phyloP scores from a whole-genome alignment of 1,140 invertebrate species.

The Meloidogyne floridensis region DNA sequence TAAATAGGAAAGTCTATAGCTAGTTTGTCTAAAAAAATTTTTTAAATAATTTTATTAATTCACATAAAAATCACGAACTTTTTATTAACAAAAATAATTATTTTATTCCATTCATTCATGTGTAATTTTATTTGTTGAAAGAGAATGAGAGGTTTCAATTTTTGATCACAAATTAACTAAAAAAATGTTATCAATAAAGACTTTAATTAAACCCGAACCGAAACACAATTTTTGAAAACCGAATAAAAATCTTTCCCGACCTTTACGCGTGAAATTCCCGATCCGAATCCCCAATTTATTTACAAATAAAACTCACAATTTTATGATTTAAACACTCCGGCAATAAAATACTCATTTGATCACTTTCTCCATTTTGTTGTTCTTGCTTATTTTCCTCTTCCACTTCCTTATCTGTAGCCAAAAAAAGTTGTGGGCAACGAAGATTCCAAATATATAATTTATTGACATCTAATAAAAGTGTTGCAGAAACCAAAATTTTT shows the following conservation, averaged over 20 bases:
- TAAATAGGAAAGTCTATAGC: conserved; percentile 34
- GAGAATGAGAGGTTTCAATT: conserved; percentile 43
- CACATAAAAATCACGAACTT: conserved; percentile 72
- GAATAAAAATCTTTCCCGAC: too few species aligned
- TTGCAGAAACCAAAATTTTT: conserved; percentile 92
- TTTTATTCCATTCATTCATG: conserved; percentile 74
- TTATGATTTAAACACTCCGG: conserved; percentile 43
- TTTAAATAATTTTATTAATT: neutral
- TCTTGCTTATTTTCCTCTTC: neutral
- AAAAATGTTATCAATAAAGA: conserved; percentile 21
- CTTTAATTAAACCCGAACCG: too few species aligned
- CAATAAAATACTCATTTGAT: conserved; percentile 25
- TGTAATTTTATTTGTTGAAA: conserved; percentile 57
- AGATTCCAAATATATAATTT: conserved; percentile 82
- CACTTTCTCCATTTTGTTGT: neutral
- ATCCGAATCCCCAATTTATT: too few species aligned
- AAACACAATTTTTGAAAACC: too few species aligned
- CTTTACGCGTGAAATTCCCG: too few species aligned
- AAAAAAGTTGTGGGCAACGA: conserved; percentile 88
- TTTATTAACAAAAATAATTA: conserved; percentile 86
- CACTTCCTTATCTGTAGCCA: conserved; percentile 68
- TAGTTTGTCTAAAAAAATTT: conserved; percentile 37
- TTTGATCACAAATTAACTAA: conserved; percentile 47
- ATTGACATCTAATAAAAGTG: conserved; percentile 87
- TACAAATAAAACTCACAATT: conserved; percentile 39